Base-by-base conservation (phyloP, 2,888 invertebrate genomes). In the Cyclophora albipunctata region DNA sequence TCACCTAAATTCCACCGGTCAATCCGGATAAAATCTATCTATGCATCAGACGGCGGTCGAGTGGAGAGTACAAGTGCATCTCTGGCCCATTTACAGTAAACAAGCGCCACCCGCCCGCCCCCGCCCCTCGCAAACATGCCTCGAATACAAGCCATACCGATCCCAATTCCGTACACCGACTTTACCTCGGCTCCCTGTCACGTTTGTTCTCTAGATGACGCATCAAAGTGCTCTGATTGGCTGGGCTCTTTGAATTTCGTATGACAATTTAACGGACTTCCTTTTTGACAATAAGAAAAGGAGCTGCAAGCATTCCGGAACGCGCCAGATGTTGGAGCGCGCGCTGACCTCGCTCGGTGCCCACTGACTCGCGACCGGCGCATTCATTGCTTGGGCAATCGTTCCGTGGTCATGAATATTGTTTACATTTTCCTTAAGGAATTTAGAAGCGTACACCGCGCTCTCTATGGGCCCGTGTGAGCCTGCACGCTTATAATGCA, bases 61-160 rank as follows among this genome's bases (percentile, higher is more conserved):
- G 37, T 49, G 20, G 42, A 51, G 46, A 42, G 54, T 52, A 56
- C 59, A 53, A 58, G 59, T 58, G 59, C 56, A 60, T 51, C 55
- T 50, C 59, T 54, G 51, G 53, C 54, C 61, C 50, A 55, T 57
- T 60, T 58, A 54, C 58, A 53, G 57, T 55, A 57, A 63, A 59
- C 62, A 63, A 54, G 53, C 45, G 46, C 44, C 45, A 42, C 45
- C 40, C 34, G 7, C 7, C 43, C 34, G 42, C 45, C 34, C 46
- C 42, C 45, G 7, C 48, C 47, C 50, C 41, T 44, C 33, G 58
- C 57, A 63, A 64, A 63, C 63, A 60, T 59, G 62, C 56, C 58
- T 52, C 53, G 51, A 53, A 59, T 63, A 63, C 60, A 64, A 59
- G 57, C 53, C 65, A 59, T 55, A 54, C 59, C 60, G 54, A 50